Conservation (phyloP, 2,888 invertebrate species). For the Nematopogon swammerdamellus region DNA sequence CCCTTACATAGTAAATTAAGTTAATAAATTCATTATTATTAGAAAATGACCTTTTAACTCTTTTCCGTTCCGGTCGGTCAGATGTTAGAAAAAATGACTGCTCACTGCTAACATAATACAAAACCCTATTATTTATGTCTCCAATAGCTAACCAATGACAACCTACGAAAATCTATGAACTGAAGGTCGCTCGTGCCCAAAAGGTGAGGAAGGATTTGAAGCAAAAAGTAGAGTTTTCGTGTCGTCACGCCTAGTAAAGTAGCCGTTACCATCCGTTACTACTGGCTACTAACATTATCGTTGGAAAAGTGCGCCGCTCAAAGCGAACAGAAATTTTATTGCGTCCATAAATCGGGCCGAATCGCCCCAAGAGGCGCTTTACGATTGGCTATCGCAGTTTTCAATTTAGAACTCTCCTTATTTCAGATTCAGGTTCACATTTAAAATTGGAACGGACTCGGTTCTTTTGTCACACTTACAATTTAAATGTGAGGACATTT, state of each 20-base stretch:
- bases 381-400: constrained; percentile 41
- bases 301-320: not conserved
- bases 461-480: not conserved
- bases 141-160: too few species aligned
- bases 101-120: too few species aligned
- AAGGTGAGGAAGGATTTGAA: too few species aligned
- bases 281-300: not conserved
- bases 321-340: constrained; percentile 27
- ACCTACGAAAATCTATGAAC: too few species aligned
- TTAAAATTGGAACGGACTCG: not conserved
- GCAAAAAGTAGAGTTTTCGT: too few species aligned
- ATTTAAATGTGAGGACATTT: not conserved
- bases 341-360: constrained; percentile 45
- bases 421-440: constrained; percentile 33
- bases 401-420: constrained; percentile 39
- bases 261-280: not conserved
- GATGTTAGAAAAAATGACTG: too few species aligned
- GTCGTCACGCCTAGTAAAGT: not conserved
- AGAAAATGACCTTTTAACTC: too few species aligned
- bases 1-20: too few species aligned
- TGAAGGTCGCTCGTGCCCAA: too few species aligned
- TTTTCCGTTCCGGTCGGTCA: too few species aligned
- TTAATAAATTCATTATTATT: too few species aligned
- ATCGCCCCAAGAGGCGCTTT: constrained; percentile 44
- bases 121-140: too few species aligned